A percentile compares a stretch with the other conserved stretches of the same genome.
phyloP scores from a whole-genome alignment of 1,140 invertebrate species.

The roundworm (Caenorhabditis elegans) region WBcel235 BX284605.5:10941501-10942000 shows the following conservation, averaged over 20 bases:
- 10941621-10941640: neutral
- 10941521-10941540: neutral
- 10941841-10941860: neutral
- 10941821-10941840: neutral
- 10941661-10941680: conserved; percentile 14
- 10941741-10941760: conserved; percentile 20
- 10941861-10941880: neutral
- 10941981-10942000: too few species aligned
- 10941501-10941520: neutral
- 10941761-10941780: conserved; percentile 28
- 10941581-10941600: neutral
- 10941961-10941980: too few species aligned
- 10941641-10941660: neutral
- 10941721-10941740: neutral
- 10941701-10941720: neutral
- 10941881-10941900: too few species aligned
- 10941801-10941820: neutral
- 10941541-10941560: neutral
- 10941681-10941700: neutral
- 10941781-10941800: neutral
- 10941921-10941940: too few species aligned
- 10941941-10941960: too few species aligned
- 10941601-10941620: conserved; percentile 24
- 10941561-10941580: too few species aligned
- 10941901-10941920: too few species aligned